Percentiles rank a stretch among this genome's conserved stretches.
Conservation (phyloP, 2,797 vertebrate species). For the Anguilla anguilla region DNA sequence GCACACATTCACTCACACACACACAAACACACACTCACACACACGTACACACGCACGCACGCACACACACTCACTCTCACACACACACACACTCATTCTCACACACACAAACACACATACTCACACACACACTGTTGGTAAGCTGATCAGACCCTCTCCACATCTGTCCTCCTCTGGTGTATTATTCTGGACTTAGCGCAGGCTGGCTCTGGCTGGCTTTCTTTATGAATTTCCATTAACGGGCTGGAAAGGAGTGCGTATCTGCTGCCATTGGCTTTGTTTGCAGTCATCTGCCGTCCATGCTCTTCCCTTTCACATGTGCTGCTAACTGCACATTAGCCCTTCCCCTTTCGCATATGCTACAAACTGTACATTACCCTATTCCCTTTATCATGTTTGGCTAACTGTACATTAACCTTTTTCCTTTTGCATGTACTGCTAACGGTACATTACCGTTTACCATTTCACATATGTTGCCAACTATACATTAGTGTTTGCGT, state of each 20-base stretch:
- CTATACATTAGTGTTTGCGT: neutral
- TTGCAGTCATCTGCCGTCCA: neutral
- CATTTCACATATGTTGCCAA: neutral
- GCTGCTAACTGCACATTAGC: neutral
- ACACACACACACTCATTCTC: slow-evolving; percentile 7
- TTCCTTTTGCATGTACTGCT: neutral
- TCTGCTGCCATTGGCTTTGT: slow-evolving; percentile 9
- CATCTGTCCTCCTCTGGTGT: slow-evolving; percentile 80
- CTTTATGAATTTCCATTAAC: slow-evolving; percentile 73
- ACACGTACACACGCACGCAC: slow-evolving; percentile 26
- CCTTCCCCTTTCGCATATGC: neutral
- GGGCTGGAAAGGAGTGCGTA: slow-evolving; percentile 59
- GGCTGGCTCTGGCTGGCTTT: slow-evolving; percentile 73
- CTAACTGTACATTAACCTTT: neutral
- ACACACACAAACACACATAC: slow-evolving; percentile 28
- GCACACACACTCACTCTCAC: slow-evolving; percentile 31
- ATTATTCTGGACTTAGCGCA: slow-evolving; percentile 79
- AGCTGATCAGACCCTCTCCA: slow-evolving; percentile 79
- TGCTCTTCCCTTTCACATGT: neutral
- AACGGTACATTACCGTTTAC: neutral
- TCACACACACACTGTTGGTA: slow-evolving; percentile 53
- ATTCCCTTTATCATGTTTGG: neutral
- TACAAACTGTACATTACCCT: neutral
- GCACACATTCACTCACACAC: slow-evolving; percentile 7
- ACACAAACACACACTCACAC: slow-evolving; percentile 3